Evolutionary conservation across 2,797 vertebrate species (phyloP), one percentile per base, ranked within the genome.

Genomic region (Lepilemur ruficaudatus): DNA sequence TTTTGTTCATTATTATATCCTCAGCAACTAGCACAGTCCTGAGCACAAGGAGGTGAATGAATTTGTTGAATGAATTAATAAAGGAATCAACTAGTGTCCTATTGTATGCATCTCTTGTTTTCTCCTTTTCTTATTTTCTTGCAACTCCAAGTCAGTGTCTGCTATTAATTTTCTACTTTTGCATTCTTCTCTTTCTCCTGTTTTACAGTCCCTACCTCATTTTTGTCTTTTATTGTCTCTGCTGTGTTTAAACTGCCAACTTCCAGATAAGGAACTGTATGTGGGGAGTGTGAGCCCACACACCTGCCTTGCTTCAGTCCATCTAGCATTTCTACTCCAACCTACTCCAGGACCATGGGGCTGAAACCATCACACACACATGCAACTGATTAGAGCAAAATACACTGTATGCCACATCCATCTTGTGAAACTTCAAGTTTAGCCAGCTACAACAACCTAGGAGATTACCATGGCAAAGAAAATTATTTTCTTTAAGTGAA

Each of bases 381-480:
- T 95, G 95, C 79, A 93, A 89, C 75, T 67, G 86, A 97, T 96
- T 95, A 97, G 28, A 91, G 65, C 59, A 57, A 69, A 86, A 65
- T 79, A 93, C 25, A 52, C 90, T 30, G 18, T 57, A 48, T 4
- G 52, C 55, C 84, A 96, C 94, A 95, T 75, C 84, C 95, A 81
- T 97, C 97, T 97, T 91, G 82, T 63, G 59, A 78, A 95, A 87
- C 96, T 97, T 70, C 93, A 78, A 22, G 57, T 93, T 63, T 15
- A 70, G 96, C 93, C 96, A 97, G 95, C 91, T 95, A 92, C 96
- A 93, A 85, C 88, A 91, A 92, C 83, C 91, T 84, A 55, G 63
- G 88, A 97, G 96, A 97, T 96, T 95, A 95, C 91, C 46, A 25
- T 81, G 80, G 96, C 96, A 97, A 95, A 96, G 92, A 91, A 94